phyloP scores from a whole-genome alignment of 2,888 invertebrate species.

The Perdita meconis region DNA sequence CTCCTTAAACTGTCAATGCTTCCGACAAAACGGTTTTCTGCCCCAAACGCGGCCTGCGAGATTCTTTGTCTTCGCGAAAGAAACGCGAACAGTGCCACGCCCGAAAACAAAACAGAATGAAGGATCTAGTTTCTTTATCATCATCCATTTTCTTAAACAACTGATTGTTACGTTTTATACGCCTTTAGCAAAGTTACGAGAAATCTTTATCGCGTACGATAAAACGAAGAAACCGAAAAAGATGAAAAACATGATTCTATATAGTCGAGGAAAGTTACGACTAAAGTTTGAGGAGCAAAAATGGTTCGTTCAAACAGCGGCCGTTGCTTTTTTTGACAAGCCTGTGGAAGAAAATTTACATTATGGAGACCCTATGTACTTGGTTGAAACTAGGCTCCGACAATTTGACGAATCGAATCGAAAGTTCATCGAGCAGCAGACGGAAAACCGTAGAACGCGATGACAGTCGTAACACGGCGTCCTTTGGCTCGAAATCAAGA shows the following conservation, averaged over 20 bases:
- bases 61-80: background rate
- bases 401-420: constrained; percentile 10
- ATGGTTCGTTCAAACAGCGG: constrained; percentile 11
- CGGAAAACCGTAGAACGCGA: constrained; percentile 25
- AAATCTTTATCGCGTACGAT: constrained; percentile 5
- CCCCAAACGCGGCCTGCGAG: background rate
- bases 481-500: constrained; percentile 43
- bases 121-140: too few relatives aligned
- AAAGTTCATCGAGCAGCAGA: constrained; percentile 40
- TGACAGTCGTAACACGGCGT: constrained; percentile 20
- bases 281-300: background rate
- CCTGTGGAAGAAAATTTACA: constrained; percentile 1
- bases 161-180: too few relatives aligned
- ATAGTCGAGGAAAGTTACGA: background rate
- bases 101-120: too few relatives aligned
- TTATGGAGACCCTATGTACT: background rate
- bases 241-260: background rate
- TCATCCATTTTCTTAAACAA: too few relatives aligned
- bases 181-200: too few relatives aligned
- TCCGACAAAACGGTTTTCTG: background rate
- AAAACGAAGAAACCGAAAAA: background rate
- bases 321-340: constrained; percentile 7
- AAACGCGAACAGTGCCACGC: too few relatives aligned
- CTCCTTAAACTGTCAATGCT: constrained; percentile 14
- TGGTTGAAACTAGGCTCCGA: background rate